These are phyloP conservation scores for Metaphire vulgaris DNA, from an alignment of 1,140 invertebrate species.

Conservation along the genomic window DNA sequence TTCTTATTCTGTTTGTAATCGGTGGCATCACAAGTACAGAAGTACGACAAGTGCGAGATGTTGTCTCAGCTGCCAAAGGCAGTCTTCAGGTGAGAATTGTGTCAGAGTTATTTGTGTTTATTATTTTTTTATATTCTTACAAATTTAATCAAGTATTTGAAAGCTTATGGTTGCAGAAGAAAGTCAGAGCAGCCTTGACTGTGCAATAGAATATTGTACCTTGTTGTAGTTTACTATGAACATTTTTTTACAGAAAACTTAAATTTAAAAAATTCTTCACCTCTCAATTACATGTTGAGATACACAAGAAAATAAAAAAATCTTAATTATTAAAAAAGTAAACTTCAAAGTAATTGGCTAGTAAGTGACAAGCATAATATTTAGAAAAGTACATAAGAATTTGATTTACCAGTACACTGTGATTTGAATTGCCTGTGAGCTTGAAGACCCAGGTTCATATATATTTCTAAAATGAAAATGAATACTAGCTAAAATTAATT, in stretches of 20 bases:
- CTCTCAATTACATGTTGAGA: too few relatives aligned
- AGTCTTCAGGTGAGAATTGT: slow-evolving; percentile 31
- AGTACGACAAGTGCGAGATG: slow-evolving; percentile 38
- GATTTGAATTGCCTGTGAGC: too few relatives aligned
- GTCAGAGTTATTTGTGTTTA: not conserved
- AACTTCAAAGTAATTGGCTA: too few relatives aligned
- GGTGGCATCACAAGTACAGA: slow-evolving; percentile 41
- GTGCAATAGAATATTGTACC: not conserved
- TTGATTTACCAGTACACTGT: too few relatives aligned
- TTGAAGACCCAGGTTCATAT: not conserved
- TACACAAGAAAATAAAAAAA: too few relatives aligned
- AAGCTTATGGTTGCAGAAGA: not conserved
- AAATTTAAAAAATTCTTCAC: not conserved
- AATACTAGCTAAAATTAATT: not conserved
- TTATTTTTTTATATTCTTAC: not conserved
- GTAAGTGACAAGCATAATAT: too few relatives aligned
- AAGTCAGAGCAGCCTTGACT: not conserved
- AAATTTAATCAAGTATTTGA: not conserved
- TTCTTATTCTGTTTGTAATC: slow-evolving; percentile 40
- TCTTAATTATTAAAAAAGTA: too few relatives aligned
- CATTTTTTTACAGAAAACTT: not conserved
- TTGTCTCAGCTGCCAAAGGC: slow-evolving; percentile 30
- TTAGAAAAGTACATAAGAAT: too few relatives aligned
- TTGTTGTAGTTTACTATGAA: not conserved
- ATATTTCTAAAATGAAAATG: too few relatives aligned